Evolutionary conservation across 2,113 vertebrate species (phyloP), one percentile per base, ranked within the genome.

Genomic region (Thunnus maccoyii): DNA sequence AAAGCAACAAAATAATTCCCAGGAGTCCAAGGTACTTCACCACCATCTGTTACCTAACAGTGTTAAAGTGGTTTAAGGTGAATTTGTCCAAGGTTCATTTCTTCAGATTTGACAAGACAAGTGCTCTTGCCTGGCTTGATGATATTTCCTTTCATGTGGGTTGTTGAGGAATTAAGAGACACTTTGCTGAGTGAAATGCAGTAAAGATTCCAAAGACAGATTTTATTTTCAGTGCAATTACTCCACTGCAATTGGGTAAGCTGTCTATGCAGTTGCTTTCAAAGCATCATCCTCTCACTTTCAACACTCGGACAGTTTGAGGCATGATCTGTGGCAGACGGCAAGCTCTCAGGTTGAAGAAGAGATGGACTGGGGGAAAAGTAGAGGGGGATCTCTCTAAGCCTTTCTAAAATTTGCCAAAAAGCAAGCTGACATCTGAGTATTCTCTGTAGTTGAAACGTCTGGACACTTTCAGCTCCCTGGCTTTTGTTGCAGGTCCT

Each of bases 401-500:
- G 8, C 13, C 3, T 60, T 44, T 15, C 10, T 52, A 15, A 15
- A 56, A 58, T 17, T 48, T 30, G 47, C 51, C 10, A 36, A 67
- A 81, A 84, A 58, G 15, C 12, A 16, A 65, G 58, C 11, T 5
- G 27, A 66, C 17, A 22, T 67, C 48, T 22, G 30, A 41, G 46
- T 32, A 20, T 70, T 3, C 11, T 58, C 41, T 64, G 32, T 11
- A 15, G 65, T 72, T 65, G 18, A 44, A 62, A 69, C 30, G 71
- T 73, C 25, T 1, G 48, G 62, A 76, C 63, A n/a, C 64, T 69
- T 82, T 44, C 62, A 13, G 47, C 25, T 58, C 51, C 2, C 5
- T 13, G n/a, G 66, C 13, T 54, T 69, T 54, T 36, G 76, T 82
- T 84, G 80, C 72, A 82, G 60, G 47, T 64, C 80, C 48, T 32